Conservation (phyloP, 1,140 invertebrate species). For the Drosophila tsacasi region DNA sequence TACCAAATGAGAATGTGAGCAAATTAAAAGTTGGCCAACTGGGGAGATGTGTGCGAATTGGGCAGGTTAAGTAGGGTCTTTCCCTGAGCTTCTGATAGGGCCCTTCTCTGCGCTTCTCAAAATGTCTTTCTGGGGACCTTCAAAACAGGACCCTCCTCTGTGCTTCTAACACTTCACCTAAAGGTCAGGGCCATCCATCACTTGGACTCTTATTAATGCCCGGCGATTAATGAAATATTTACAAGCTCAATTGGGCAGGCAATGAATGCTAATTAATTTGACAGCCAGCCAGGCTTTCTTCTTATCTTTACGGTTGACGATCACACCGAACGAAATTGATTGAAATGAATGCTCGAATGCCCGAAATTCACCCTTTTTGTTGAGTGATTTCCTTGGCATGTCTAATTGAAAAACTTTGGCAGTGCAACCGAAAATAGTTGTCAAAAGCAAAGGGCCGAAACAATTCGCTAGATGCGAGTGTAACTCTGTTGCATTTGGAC, state of each 20-base stretch:
- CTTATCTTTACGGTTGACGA: conserved; percentile 71
- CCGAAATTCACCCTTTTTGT: conserved; percentile 59
- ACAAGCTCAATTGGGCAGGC: conserved; percentile 76
- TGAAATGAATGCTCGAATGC: conserved; percentile 31
- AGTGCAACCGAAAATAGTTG: conserved; percentile 60
- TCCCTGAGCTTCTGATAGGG: neutral
- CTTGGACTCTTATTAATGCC: conserved; percentile 62
- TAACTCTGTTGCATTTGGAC: conserved; percentile 54
- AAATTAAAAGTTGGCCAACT: conserved; percentile 77
- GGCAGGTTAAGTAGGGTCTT: conserved; percentile 16
- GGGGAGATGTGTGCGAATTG: conserved; percentile 12
- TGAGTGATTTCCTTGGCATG: conserved; percentile 52
- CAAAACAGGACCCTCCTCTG: neutral
- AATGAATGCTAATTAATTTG: conserved; percentile 80
- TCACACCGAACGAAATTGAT: conserved; percentile 54
- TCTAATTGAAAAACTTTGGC: conserved; percentile 78
- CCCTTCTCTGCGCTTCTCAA: neutral
- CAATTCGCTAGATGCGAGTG: conserved; percentile 72
- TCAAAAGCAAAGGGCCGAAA: conserved; percentile 50
- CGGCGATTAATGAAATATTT: conserved; percentile 80
- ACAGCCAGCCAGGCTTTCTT: conserved; percentile 49
- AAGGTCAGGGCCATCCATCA: conserved; percentile 57
- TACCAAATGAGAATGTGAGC: conserved; percentile 73
- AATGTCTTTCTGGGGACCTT: neutral
- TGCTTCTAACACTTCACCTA: neutral